Conservation (phyloP, 2,888 invertebrate genomes). For the Drosophila quinaria region DNA sequence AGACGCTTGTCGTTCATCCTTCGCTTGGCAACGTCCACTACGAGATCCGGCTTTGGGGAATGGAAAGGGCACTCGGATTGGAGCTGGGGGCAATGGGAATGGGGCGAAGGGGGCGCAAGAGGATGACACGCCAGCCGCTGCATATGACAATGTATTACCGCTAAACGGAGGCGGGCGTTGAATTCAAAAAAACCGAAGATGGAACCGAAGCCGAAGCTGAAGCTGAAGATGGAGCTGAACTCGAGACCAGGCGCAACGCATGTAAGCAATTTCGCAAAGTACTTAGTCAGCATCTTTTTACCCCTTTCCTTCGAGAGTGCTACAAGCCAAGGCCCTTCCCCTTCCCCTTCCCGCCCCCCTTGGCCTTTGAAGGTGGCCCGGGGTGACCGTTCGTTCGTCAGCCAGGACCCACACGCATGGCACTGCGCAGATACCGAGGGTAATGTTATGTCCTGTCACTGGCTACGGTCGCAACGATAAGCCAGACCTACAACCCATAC, state of each 20-base stretch:
- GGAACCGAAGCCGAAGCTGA: constrained; percentile 5
- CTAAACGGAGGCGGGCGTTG: constrained; percentile 65
- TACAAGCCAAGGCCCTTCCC: not conserved
- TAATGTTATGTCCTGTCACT: constrained; percentile 82
- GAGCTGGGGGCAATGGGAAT: constrained; percentile 6
- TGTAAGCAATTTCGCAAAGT: constrained; percentile 81
- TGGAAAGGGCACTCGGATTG: not conserved
- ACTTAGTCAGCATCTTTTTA: constrained; percentile 82
- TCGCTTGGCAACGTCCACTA: constrained; percentile 60
- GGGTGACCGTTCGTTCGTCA: constrained; percentile 74
- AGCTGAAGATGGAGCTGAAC: not conserved
- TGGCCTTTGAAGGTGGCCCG: constrained; percentile 52
- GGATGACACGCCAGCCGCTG: constrained; percentile 45
- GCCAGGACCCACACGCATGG: constrained; percentile 68
- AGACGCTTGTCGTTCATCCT: constrained; percentile 40
- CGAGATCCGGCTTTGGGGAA: not conserved
- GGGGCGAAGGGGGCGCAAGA: constrained; percentile 32
- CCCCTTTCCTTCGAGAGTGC: constrained; percentile 44
- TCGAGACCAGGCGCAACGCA: constrained; percentile 57
- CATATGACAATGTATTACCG: constrained; percentile 76
- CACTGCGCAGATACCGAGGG: constrained; percentile 73
- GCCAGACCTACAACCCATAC: constrained; percentile 46
- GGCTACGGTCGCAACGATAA: constrained; percentile 75
- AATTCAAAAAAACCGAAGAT: constrained; percentile 16
- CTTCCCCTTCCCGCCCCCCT: not conserved